Evolutionary conservation across 2,113 vertebrate genomes (phyloP).

Genomic region (Felis catus): DNA sequence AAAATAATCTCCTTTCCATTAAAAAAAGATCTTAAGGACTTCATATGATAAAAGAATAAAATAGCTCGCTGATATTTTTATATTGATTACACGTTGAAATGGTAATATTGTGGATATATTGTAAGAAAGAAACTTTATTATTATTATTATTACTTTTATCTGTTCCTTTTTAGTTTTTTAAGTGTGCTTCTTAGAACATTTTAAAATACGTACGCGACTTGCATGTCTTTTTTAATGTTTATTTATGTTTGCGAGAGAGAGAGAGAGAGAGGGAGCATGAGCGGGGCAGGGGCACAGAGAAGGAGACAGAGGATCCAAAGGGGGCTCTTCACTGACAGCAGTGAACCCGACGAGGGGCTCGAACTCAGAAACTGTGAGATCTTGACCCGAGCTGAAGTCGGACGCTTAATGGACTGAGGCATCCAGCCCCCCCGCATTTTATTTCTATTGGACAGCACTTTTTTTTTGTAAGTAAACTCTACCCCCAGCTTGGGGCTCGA

Average conservation of each 20-base stretch:
- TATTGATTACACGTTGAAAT: background rate
- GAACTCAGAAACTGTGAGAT: no score
- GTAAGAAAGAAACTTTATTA: background rate
- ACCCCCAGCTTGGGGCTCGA: background rate
- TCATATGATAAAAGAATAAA: slow-evolving; percentile 23
- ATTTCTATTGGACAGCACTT: background rate
- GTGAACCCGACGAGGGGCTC: no score
- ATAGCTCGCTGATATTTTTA: background rate
- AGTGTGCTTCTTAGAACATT: background rate
- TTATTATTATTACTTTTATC: background rate
- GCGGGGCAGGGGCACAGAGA: no score
- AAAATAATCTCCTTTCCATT: background rate
- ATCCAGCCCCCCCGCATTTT: background rate
- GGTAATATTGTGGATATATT: background rate
- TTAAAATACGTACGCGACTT: background rate
- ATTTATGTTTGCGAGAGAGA: no score
- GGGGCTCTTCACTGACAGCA: no score
- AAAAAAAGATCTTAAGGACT: background rate
- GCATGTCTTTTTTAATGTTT: no score
- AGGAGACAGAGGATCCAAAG: no score
- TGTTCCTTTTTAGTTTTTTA: background rate
- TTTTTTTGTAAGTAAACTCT: background rate
- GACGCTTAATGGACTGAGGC: no score
- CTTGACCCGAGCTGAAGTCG: no score
- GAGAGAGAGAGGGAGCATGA: no score